phyloP scores from a whole-genome alignment of 92 coral and sea anemone species.

The Actinernus sp. region DNA sequence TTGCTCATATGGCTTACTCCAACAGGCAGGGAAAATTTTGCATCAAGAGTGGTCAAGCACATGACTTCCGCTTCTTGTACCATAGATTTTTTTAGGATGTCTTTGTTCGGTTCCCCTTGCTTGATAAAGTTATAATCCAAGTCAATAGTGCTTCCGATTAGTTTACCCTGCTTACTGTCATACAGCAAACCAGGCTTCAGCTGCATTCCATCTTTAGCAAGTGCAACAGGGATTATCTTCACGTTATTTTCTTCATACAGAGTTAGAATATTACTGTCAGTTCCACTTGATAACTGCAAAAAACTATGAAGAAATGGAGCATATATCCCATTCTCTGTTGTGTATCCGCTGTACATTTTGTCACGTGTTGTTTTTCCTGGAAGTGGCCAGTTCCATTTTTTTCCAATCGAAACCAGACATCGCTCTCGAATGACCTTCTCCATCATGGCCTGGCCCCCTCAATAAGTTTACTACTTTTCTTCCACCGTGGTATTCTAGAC shows the following conservation, averaged over 20 bases:
- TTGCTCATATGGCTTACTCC: no score
- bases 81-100: conserved; percentile 35
- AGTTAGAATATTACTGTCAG: conserved; percentile 10
- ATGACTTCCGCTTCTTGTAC: conserved; percentile 36
- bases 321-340: conserved; percentile 61
- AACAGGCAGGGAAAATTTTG: neutral
- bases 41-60: no score
- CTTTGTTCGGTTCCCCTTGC: conserved; percentile 21
- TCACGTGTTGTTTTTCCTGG: no score
- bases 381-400: no score
- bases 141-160: conserved; percentile 45
- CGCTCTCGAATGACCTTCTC: conserved; percentile 33
- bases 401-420: conserved; percentile 50
- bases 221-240: conserved; percentile 48
- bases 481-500: conserved; percentile 56
- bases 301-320: conserved; percentile 28
- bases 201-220: conserved; percentile 54
- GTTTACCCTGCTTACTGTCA: conserved; percentile 49
- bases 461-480: conserved; percentile 38
- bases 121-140: conserved; percentile 34
- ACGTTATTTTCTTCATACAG: conserved; percentile 42
- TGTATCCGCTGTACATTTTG: no score
- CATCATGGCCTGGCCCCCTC: no score
- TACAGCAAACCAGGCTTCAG: conserved; percentile 59
- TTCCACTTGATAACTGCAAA: conserved; percentile 25